Evolutionary conservation across 2,888 invertebrate species (phyloP).

Genomic region (Mimachlamys varia): DNA sequence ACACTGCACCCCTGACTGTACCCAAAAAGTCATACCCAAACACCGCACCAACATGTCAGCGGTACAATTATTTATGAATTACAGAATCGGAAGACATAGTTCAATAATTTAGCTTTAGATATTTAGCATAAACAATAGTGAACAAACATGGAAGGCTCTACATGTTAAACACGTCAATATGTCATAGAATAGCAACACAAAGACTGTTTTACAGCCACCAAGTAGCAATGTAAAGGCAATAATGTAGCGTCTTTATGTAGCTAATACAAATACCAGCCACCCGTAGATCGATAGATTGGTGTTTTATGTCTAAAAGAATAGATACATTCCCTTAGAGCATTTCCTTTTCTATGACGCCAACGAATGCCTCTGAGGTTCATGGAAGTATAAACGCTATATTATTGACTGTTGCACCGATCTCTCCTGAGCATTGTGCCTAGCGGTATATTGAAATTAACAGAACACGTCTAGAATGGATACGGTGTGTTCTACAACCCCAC

Average conservation of each 20-base stretch:
- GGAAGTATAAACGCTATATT: background rate
- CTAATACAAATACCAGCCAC: background rate
- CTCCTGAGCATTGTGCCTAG: no score
- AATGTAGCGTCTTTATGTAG: background rate
- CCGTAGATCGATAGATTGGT: background rate
- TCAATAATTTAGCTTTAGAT: background rate
- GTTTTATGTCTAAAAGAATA: background rate
- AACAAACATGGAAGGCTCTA: background rate
- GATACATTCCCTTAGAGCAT: background rate
- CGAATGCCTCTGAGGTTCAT: background rate
- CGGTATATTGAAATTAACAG: no score
- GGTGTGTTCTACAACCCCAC: no score
- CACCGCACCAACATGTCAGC: background rate
- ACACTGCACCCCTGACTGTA: no score
- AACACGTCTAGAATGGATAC: no score
- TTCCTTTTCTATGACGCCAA: background rate
- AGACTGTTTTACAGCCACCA: background rate
- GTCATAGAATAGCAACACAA: background rate
- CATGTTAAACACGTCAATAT: background rate
- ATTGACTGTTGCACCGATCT: no score
- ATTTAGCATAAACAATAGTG: background rate
- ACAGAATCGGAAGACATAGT: background rate
- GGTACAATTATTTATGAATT: background rate
- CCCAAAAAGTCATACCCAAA: no score
- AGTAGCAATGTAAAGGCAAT: no score